Base-by-base conservation (phyloP, 1,140 invertebrate species). In the Pachypsylla venusta region DNA sequence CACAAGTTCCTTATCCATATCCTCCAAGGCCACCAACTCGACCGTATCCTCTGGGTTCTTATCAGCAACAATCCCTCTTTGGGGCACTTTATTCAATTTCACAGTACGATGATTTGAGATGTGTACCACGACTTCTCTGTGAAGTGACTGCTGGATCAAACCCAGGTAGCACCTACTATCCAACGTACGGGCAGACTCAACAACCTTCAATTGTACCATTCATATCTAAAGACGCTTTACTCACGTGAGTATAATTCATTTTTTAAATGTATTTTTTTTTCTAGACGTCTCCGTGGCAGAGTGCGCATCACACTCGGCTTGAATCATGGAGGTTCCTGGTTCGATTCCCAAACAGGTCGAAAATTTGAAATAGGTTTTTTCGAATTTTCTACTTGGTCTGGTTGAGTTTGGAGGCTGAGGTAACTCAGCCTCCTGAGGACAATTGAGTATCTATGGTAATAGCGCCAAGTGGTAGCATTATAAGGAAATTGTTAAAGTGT, bases 51-150 rank as follows among this genome's bases (percentile, higher is more conserved):
- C 7, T 4, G 22, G n/a, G 42, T n/a, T 19, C 7, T 22, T 48
- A 48, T 0, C 28, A 57, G n/a, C 60, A 56, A 3, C 63, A 48
- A 25, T 71, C 70, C 59, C 62, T 79, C 7, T 70, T 76, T 61
- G 70, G 76, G 60, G 82, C 82, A 25, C 68, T 89, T 59, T 76
- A 77, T 57, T 84, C 85, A 40, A 84, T 88, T 62, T 79, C 83
- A 56, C 72, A 75, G 64, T 80, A 86, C 70, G 86, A 88, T 67
- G 84, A 87, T 68, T 74, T 81, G 55, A 78, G 84, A 64, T 89
- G 86, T 67, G 82, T 88, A 53, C 80, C 84, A 2, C 77, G 83
- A 68, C 74, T 89, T 61, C 73, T 89, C 42, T 88, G 86, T 66
- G 84, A 87, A 70, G 76, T 84, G 26, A 80, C 84, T 35, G 80